Evolutionary conservation across 1,140 invertebrate genomes (phyloP).

Genomic region (Heliconius hewitsoni): DNA sequence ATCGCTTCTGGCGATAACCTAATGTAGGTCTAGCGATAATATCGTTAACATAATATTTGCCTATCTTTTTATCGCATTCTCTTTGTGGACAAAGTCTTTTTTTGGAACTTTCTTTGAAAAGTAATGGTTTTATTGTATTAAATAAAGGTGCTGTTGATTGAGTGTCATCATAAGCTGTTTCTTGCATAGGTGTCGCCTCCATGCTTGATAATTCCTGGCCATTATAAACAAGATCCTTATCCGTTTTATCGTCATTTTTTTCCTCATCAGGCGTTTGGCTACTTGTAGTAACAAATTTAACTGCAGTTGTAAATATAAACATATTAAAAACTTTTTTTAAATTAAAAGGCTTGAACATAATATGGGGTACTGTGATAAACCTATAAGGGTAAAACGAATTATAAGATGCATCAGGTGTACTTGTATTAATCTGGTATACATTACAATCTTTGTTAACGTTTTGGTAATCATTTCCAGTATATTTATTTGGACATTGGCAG

Average conservation of each 20-base stretch:
- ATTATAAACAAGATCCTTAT: no score
- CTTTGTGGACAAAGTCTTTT: not conserved
- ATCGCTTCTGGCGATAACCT: no score
- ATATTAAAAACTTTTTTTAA: no score
- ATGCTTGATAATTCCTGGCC: no score
- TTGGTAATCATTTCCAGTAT: not conserved
- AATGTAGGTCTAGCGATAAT: conserved; percentile 18
- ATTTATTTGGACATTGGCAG: not conserved
- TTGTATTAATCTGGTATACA: not conserved
- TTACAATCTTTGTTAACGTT: not conserved
- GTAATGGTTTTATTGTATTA: not conserved
- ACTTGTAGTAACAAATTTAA: no score
- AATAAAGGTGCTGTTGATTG: not conserved
- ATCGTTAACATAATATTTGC: conserved; percentile 27
- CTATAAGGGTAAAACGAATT: not conserved
- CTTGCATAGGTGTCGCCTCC: no score
- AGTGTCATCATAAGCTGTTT: not conserved
- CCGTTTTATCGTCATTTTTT: no score
- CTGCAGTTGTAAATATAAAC: no score
- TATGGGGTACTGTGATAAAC: not conserved
- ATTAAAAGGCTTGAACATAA: not conserved
- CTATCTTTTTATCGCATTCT: conserved; percentile 12
- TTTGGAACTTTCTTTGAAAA: not conserved
- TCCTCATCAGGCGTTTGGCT: no score
- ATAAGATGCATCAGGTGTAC: not conserved